Percentiles rank a stretch among this genome's conserved stretches.
These are phyloP conservation scores for Channa argus DNA, from an alignment of 2,113 vertebrate genomes.

Conservation along the genomic window DNA sequence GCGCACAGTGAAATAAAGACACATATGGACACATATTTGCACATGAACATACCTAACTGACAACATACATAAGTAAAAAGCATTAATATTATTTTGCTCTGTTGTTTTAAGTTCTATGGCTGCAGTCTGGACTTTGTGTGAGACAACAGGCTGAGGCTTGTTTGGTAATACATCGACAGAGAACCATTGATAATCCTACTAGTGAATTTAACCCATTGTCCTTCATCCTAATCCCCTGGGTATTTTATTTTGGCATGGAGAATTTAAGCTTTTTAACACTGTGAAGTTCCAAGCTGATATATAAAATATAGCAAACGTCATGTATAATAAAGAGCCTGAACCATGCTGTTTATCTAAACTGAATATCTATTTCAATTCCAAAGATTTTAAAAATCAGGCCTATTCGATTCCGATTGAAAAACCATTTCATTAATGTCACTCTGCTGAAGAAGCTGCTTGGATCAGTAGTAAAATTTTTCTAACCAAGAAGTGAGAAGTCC, in stretches of 20 bases:
- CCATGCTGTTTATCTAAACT: too few species aligned
- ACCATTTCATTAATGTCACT: too few species aligned
- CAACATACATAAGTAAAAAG: constrained; percentile 22
- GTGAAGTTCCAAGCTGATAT: constrained; percentile 5
- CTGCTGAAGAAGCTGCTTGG: too few species aligned
- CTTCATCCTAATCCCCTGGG: constrained; percentile 41
- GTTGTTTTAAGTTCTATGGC: constrained; percentile 40
- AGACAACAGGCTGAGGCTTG: constrained; percentile 59
- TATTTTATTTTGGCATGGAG: constrained; percentile 28
- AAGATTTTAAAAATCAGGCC: too few species aligned
- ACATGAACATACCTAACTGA: constrained; percentile 13
- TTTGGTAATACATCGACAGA: constrained; percentile 45
- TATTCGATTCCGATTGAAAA: too few species aligned
- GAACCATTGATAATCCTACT: constrained; percentile 60
- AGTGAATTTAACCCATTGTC: constrained; percentile 47
- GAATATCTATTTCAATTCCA: too few species aligned
- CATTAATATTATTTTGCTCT: constrained; percentile 52
- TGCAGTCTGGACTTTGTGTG: constrained; percentile 45
- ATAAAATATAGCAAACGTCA: background rate
- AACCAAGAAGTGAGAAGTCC: too few species aligned
- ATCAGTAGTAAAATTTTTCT: too few species aligned
- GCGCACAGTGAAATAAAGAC: constrained; percentile 18
- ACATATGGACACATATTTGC: constrained; percentile 27
- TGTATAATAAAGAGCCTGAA: too few species aligned
- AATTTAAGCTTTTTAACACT: constrained; percentile 22